Evolutionary conservation across 2,113 vertebrate species (phyloP).

Genomic region (Fulica atra): DNA sequence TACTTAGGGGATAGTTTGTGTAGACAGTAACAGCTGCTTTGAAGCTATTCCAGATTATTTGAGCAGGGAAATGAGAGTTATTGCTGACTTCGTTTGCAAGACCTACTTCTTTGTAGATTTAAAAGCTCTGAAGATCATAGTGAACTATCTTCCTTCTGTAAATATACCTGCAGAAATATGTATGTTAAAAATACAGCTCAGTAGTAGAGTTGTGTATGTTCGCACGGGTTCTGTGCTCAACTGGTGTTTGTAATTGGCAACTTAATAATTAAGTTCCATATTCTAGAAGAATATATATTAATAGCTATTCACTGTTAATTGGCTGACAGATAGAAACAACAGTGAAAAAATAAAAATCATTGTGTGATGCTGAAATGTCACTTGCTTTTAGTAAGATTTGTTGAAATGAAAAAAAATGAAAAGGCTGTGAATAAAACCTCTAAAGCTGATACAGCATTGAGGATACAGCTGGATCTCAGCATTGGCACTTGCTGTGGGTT

Average conservation of each 20-base stretch:
- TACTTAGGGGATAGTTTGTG: background rate
- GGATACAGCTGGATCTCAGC: background rate
- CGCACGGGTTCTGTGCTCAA: background rate
- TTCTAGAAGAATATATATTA: conserved; percentile 38
- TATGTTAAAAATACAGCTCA: background rate
- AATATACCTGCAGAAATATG: background rate
- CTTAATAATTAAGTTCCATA: background rate
- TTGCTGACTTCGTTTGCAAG: conserved; percentile 4
- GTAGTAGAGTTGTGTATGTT: background rate
- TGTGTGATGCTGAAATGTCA: background rate
- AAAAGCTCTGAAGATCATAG: background rate
- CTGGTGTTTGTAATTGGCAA: conserved; percentile 21
- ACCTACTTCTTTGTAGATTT: background rate
- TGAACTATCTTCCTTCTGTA: background rate
- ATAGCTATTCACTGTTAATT: background rate
- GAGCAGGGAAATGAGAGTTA: background rate
- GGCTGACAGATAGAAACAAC: background rate
- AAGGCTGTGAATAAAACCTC: background rate
- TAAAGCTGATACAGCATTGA: background rate
- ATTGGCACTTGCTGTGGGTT: conserved; percentile 13
- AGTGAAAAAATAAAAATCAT: background rate
- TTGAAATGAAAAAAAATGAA: background rate
- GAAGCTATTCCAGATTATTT: background rate
- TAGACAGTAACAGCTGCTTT: background rate
- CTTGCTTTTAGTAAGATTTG: conserved; percentile 21